phyloP scores from a whole-genome alignment of 2,888 invertebrate species.

The Rosalia funebris region DNA sequence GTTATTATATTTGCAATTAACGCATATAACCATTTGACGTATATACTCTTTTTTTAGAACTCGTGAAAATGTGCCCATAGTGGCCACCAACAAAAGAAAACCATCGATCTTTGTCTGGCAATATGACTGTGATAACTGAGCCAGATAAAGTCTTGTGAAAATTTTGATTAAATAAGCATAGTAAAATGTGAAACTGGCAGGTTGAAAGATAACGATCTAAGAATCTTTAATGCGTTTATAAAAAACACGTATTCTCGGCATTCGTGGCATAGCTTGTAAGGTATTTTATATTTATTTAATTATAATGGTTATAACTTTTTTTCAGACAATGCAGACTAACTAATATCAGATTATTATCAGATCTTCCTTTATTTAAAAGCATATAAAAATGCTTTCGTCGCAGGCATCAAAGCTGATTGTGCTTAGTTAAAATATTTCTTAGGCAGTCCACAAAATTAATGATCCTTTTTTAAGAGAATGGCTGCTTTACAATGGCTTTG shows the following conservation, averaged over 20 bases:
- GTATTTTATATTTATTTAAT: not conserved
- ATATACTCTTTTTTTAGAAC: not conserved
- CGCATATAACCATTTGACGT: not conserved
- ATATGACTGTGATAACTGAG: not conserved
- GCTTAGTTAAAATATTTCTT: not conserved
- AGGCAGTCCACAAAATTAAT: not conserved
- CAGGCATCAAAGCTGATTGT: not conserved
- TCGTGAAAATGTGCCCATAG: not conserved
- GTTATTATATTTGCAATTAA: not conserved
- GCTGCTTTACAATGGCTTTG: not conserved
- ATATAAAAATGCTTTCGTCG: not conserved
- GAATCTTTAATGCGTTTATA: not conserved
- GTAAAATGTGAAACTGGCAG: not conserved
- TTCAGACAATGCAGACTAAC: not conserved
- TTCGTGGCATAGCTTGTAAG: not conserved
- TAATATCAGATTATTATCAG: not conserved
- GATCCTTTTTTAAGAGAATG: not conserved
- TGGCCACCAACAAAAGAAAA: conserved; percentile 1
- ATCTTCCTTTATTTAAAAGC: not conserved
- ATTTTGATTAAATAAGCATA: not conserved
- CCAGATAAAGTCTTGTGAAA: not conserved
- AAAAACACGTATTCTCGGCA: not conserved
- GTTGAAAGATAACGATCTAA: not conserved
- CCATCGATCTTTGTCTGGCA: conserved; percentile 1
- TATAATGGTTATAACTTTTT: not conserved